Base-by-base conservation (phyloP, 2,888 invertebrate genomes). In the Mongoloraphidia duomilia region DNA sequence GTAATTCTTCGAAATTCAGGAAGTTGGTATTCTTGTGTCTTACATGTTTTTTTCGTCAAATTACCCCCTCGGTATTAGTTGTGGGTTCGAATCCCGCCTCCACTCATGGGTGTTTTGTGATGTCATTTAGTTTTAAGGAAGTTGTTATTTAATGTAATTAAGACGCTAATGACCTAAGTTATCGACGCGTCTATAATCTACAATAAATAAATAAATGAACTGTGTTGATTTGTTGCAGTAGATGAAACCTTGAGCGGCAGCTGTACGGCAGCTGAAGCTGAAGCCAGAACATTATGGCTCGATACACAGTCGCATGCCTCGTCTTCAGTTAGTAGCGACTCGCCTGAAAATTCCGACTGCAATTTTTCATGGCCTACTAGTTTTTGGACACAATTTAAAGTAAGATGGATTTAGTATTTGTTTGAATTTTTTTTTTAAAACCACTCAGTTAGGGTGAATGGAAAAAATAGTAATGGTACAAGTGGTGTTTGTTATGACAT, bases 351-450 rank as follows among this genome's bases (percentile, higher is more conserved):
- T 49, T 65, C 71, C n/a, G 79, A 79, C 56, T 76, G 76, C 59
- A 79, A 81, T 57, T 77, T 74, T 56, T 72, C 76, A 60, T 75
- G 81, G 70, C 82, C 84, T 44, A 85, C 85, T n/a, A 77, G 79
- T 52, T 85, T 86, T 65, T 79, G 78, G 73, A 85, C 83, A 11
- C 86, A 87, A 64, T 83, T 84, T 62, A 78, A 78, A 65, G 79
- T 72, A 56, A 61, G 63, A 60, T n/a, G 49, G n/a, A 34, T 17
- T 39, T 39, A 39, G 8, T 17, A 10, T 37, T 11, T 38, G 14
- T 9, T n/a, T 45, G 38, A n/a, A 10, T 10, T 46, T 9, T n/a
- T 2, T 3, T 37, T 36, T 36, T 36, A 36, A 36, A 36, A n/a
- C n/a, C n/a, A n/a, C n/a, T n/a, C n/a, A n/a, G n/a, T n/a, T n/a